Base-by-base conservation (phyloP, 1,140 invertebrate species). In the Metopolophium dirhodum region DNA sequence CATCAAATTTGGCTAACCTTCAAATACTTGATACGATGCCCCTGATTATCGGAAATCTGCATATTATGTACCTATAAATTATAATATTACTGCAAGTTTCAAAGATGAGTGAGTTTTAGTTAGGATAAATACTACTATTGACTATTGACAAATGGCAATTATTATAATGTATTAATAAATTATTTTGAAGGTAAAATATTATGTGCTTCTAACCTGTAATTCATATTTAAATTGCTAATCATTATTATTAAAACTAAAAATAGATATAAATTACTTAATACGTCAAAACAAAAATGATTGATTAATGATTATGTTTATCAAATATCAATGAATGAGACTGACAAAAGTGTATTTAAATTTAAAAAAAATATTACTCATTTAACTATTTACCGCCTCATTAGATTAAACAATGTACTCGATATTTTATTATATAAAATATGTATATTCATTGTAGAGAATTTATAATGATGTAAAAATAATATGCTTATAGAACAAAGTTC, bases 151-250 rank as follows among this genome's bases (percentile, higher is more conserved):
- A 77, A n/a, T 77, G 14, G 30, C 18, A 77, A 77, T n/a, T 77
- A n/a, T 68, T 47, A 2, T 47, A 68, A 68, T 68, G 22, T 77
- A 77, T 77, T 77, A 77, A 77, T 77, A 77, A 77, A 77, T 77
- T 77, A 77, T 77, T 77, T 77, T 77, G 61, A 77, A 77, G 61
- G 61, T 77, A 77, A 77, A n/a, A 77, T 77, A 77, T 68, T 77
- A 77, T 77, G 61, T 77, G n/a, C n/a, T 77, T 68, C n/a, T 77
- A 77, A 77, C 61, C 61, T 77, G 61, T 77, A 77, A 77, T 77
- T n/a, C 30, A 77, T 77, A n/a, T n/a, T n/a, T 9, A n/a, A 77
- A 77, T 18, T 77, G 14, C n/a, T 77, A n/a, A 77, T 77, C 61
- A n/a, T 77, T 77, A 68, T 68, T 68, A 77, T 77, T 14, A 77